Base-by-base conservation (phyloP, 2,888 invertebrate genomes). In the Salticus scenicus region DNA sequence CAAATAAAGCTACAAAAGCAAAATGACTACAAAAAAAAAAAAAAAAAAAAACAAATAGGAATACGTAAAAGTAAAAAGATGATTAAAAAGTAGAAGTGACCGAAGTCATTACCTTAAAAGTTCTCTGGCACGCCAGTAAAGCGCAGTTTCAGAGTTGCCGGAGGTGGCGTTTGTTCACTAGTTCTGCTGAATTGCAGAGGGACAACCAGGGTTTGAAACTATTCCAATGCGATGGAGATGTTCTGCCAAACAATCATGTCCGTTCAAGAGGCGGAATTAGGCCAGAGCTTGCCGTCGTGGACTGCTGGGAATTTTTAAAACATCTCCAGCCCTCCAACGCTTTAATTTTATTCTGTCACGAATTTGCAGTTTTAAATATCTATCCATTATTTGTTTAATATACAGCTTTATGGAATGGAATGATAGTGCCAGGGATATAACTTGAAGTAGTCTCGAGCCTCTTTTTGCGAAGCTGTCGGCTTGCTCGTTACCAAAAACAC, bases 211-310 rank as follows among this genome's bases (percentile, higher is more conserved):
- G 51, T 4, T 51, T 10, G 17, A 51, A 51, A 51, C 5, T 5
- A 51, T 51, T 51, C 51, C 51, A 51, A 51, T 51, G 17, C 51
- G 51, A 51, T 51, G 51, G n/a, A 51, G 51, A 20, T 51, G 51
- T 51, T 51, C 51, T 51, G 51, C 51, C 51, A 5, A 17, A n/a
- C 51, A 14, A 17, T 20, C 51, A 51, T 51, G 51, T 51, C 51
- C 51, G 17, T 8, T 51, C 17, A 51, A 17, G 5, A 51, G 51
- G 17, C 51, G 51, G 17, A 8, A 51, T 20, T 17, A 17, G 51
- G 51, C 51, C 17, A 51, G 8, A 51, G 17, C 51, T 17, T 51
- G 51, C 51, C 17, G 5, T 5, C 51, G 51, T 51, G 17, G 51
- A 51, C 51, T 51, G 51, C 17, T 51, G 51, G 5, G 4, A 8